Base-by-base conservation (phyloP, 2,888 invertebrate species). In the Danaus chrysippus region DNA sequence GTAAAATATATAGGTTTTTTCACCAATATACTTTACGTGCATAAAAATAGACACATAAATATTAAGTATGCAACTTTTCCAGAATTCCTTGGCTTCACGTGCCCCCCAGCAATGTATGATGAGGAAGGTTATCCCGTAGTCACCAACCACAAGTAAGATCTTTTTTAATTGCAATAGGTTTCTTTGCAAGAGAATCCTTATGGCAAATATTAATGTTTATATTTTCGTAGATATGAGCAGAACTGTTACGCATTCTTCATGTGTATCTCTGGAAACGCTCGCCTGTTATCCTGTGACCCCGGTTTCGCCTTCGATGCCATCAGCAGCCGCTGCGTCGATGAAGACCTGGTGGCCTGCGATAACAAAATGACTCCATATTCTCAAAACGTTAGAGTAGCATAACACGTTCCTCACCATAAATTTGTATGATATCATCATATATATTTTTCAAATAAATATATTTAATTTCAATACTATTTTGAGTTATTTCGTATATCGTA, bases 41-140 rank as follows among this genome's bases (percentile, higher is more conserved):
- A 34, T 34, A 34, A 34, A 34, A 34, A 34, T 34, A 6, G 23
- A 8, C 23, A 34, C 23, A 23, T 23, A 34, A 34, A 5, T 34
- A 34, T 34, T 34, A 34, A 34, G 6, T 34, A 49, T 49, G 3
- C 17, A 10, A 17, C 17, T 49, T 49, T n/a, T 46, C 11, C 49
- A 49, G 49, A 49, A 17, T 49, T 49, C 49, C 49, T 49, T 49
- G 49, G 49, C 17, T 49, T 49, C 17, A 17, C 15, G 49, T 49
- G 49, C 17, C 49, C 49, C 17, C 49, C 49, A 3, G 10, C 49
- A 10, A 49, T 10, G 10, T 49, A 49, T 17, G 49, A 49, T 17
- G 17, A 49, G 17, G 15, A 15, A 17, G 49, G 49, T 10, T 49
- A 49, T 11, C 49, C 49, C 10, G 10, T 49, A 1, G 17, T 49